Base-by-base conservation (phyloP, 2,797 vertebrate species). In the Sebastes hubbsi region DNA sequence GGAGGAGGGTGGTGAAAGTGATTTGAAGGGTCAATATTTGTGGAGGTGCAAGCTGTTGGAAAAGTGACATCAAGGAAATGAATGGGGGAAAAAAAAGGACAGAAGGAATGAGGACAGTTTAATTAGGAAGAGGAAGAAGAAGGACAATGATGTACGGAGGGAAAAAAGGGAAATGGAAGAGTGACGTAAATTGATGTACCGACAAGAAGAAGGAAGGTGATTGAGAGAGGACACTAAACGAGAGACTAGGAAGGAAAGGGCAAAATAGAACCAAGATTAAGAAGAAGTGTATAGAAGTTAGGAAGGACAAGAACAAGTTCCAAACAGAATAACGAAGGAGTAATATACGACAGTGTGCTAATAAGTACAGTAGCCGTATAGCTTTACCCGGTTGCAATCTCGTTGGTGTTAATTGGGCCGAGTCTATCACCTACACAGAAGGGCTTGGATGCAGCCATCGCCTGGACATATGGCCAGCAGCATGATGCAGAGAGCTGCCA, bases 361-460 rank as follows among this genome's bases (percentile, higher is more conserved):
- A 78, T 46, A 75, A 78, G 64, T 52, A 52, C 46, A 52, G 46
- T 32, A 49, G 70, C 72, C 65, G 29, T 58, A 68, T 63, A 74
- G 67, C 72, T 76, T 72, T 84, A 25, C 56, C 63, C 38, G 9
- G 42, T 75, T 77, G 82, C 80, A 87, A 85, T 88, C 81, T 91
- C 77, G 81, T 89, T 90, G 87, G 82, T 78, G 82, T 87, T 93
- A 93, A 93, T 92, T 90, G 91, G 91, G 84, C 77, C 30, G 87
- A 88, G 92, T 93, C 91, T 93, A 75, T 91, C 92, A 91, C 91
- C 89, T 88, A 83, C 85, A 90, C 91, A 92, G 91, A 93, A 89
- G 91, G 90, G 67, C 82, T 82, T 89, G 90, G 91, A 81, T 72
- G 4, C 77, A 80, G 75, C 76, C 79, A 55, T 77, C 8, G 62